Percentiles rank a stretch among this genome's conserved stretches.
phyloP scores from a whole-genome alignment of 2,888 invertebrate genomes.

The Nomada ferruginata region DNA sequence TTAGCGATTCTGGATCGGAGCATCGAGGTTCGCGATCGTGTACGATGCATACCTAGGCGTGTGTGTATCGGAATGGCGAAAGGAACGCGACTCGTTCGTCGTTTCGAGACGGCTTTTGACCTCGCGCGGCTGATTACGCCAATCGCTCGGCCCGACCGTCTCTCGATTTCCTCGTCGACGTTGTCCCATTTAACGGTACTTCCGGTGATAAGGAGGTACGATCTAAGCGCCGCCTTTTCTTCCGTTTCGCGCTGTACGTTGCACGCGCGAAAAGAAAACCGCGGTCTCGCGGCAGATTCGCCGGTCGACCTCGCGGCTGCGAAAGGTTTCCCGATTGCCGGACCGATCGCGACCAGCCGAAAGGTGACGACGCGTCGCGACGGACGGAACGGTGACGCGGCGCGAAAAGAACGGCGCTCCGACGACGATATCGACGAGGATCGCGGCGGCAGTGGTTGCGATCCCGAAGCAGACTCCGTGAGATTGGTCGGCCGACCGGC shows the following conservation, averaged over 20 bases:
- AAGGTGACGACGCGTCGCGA: not conserved
- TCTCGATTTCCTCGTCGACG: slow-evolving; percentile 65
- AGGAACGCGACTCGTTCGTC: not conserved
- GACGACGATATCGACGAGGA: not conserved
- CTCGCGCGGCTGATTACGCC: slow-evolving; percentile 58
- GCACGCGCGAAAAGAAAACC: not conserved
- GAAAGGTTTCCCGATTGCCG: too few species aligned
- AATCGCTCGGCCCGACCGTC: slow-evolving; percentile 57
- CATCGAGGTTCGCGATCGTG: not conserved
- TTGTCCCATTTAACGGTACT: slow-evolving; percentile 66
- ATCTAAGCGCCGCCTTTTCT: slow-evolving; percentile 39
- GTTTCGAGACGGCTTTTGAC: slow-evolving; percentile 57
- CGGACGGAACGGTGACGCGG: not conserved
- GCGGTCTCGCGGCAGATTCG: too few species aligned
- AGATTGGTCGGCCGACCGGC: slow-evolving; percentile 50
- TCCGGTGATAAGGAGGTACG: slow-evolving; percentile 68
- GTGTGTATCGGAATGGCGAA: not conserved
- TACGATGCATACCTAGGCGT: not conserved
- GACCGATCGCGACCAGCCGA: not conserved
- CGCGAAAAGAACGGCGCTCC: not conserved
- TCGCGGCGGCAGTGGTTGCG: slow-evolving; percentile 34
- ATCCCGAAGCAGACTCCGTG: slow-evolving; percentile 13
- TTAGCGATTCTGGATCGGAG: too few species aligned
- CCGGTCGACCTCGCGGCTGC: too few species aligned
- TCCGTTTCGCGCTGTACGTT: not conserved